Base-by-base conservation (phyloP, 2,113 vertebrate genomes). In the Nothobranchius furzeri region DNA sequence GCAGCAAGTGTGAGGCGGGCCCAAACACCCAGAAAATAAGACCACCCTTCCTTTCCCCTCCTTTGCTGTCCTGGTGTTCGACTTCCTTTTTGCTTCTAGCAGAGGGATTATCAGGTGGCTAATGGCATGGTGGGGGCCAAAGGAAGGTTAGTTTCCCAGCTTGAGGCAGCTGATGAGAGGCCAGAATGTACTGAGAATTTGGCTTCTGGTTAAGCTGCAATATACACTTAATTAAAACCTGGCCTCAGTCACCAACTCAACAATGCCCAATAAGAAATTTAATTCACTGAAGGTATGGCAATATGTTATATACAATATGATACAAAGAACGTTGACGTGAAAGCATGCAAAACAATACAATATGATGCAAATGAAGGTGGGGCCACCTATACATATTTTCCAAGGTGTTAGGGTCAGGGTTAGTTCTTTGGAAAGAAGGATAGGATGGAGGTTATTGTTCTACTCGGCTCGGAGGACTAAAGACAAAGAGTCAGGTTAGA, bases 81-180 rank as follows among this genome's bases (percentile, higher is more conserved):
- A 73, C 84, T 84, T 87, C 81, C 78, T 85, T 68, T 59, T 30
- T 20, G 78, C 84, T 77, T 60, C 61, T 4, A 61, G 82, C 73
- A 42, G 49, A 75, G 70, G 73, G 70, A 86, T 86, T 75, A 88
- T 83, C 85, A 73, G 70, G 79, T 83, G 75, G 67, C 76, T 85
- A 85, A 88, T 82, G 85, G 82, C 67, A 68, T 49, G 55, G 64
- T 65, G 13, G 36, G 70, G 70, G 74, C 76, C 60, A 79, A 58
- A 75, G 70, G 78, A 78, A 82, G 87, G 83, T 77, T 84, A 76
- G 46, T 9, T 60, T 63, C 46, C 47, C 59, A 47, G 63, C 74
- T 64, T 12, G 25, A 61, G 14, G 79, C 65, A 53, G 67, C 49
- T 69, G 64, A 60, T 75, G 64, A 59, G 68, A 56, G 65, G 76